phyloP scores from a whole-genome alignment of 2,113 vertebrate genomes.

The Cynoglossus semilaevis region DNA sequence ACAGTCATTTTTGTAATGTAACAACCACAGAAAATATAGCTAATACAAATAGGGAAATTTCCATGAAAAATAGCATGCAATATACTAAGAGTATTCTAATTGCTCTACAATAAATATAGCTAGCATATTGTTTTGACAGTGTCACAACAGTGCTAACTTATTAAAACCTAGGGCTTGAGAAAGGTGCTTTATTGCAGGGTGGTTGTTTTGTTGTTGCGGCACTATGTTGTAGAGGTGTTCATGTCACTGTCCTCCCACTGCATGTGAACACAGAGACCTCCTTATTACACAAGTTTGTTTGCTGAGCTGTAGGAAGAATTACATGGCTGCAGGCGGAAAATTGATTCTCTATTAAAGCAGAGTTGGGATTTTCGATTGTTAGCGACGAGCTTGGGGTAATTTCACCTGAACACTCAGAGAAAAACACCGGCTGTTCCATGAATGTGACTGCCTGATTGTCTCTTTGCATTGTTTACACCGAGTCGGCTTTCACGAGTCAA shows the following conservation, averaged over 20 bases:
- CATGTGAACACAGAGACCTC: slow-evolving; percentile 8
- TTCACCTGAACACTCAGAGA: slow-evolving; percentile 5
- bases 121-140: slow-evolving; percentile 12
- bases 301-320: background rate
- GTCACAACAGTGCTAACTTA: slow-evolving; percentile 20
- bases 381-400: slow-evolving; percentile 5
- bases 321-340: slow-evolving; percentile 1
- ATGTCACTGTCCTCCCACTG: background rate
- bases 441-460: slow-evolving; percentile 30
- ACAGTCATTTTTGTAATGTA: background rate
- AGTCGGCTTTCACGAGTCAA: slow-evolving; percentile 60
- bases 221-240: slow-evolving; percentile 26
- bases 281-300: slow-evolving; percentile 4
- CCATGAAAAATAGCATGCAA: too few relatives aligned
- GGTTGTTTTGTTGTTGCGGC: slow-evolving; percentile 5
- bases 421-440: slow-evolving; percentile 14
- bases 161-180: slow-evolving; percentile 7
- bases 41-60: too few relatives aligned
- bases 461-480: slow-evolving; percentile 50
- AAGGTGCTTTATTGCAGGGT: slow-evolving; percentile 15
- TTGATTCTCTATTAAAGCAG: slow-evolving; percentile 1
- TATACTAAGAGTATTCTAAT: slow-evolving; percentile 10
- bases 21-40: too few relatives aligned
- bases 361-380: slow-evolving; percentile 7
- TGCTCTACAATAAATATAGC: slow-evolving; percentile 15